Base-by-base conservation (phyloP, 2,113 vertebrate species). In the Mirza zaza region DNA sequence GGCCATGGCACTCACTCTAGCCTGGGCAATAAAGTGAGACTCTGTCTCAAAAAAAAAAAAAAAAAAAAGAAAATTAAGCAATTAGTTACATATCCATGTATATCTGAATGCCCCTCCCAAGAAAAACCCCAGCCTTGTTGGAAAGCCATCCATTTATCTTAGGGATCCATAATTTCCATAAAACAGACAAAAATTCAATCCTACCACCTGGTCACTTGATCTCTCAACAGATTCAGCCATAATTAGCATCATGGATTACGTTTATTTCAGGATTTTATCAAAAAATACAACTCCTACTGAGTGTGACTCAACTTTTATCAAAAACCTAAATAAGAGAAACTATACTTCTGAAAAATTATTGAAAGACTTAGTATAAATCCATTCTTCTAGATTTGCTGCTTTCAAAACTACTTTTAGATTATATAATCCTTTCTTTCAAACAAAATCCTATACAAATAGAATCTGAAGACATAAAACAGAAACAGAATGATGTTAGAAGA, bases 401-500 rank as follows among this genome's bases (percentile, higher is more conserved):
- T 88, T 91, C 94, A 71, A 88, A 73, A 34, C 71, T 63, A 91
- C 52, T 42, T 91, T 50, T 68, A 81, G n/a, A 10, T 67, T 68
- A 45, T 42, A 79, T 15, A 39, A 75, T 75, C 39, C 57, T 86
- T 59, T 50, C 77, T 95, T 95, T 82, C 86, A 91, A 91, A 48
- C 90, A 71, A 83, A 87, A 82, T 71, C 45, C 81, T 48, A n/a
- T 5, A 91, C 61, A 73, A 65, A 92, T 10, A 73, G 55, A 81
- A 11, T 52, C 50, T 86, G 50, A 82, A 71, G 14, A 79, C 55
- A 88, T 23, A 85, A 96, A 89, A 95, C 42, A 95, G 13, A 87
- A 75, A 34, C 48, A 68, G 63, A 68, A 36, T 65, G 36, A 80
- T 34, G 29, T 29, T 61, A 85, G 15, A 82, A 91, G 21, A 71